phyloP scores from a whole-genome alignment of 2,113 vertebrate species.

The Labeo rohita region DNA sequence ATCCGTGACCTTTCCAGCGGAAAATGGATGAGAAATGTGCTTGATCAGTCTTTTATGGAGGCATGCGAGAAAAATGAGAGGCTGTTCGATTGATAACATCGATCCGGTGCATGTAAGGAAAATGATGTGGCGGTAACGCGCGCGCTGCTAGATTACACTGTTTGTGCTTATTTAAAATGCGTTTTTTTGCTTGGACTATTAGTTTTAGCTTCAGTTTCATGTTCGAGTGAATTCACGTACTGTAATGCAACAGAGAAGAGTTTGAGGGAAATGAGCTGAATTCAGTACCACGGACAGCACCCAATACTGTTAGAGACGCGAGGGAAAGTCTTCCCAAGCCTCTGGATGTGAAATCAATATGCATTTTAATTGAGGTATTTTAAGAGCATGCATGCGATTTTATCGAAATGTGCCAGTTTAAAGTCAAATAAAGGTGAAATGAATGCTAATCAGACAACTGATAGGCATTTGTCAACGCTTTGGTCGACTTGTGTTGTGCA shows the following conservation, averaged over 20 bases:
- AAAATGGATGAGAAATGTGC: neutral
- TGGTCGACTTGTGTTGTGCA: neutral
- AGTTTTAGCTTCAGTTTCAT: neutral
- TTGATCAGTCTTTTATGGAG: neutral
- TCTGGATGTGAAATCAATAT: neutral
- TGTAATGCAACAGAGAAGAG: neutral
- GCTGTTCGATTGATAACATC: neutral
- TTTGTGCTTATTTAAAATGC: neutral
- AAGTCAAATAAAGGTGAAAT: neutral
- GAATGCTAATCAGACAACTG: neutral
- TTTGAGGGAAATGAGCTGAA: neutral
- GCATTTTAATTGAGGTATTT: neutral
- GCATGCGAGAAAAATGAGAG: neutral
- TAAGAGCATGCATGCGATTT: neutral
- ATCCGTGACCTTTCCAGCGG: constrained; percentile 18
- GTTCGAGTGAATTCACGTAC: neutral
- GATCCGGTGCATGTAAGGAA: neutral
- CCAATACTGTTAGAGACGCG: neutral
- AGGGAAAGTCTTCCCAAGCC: neutral
- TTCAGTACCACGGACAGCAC: constrained; percentile 56
- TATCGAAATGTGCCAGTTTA: neutral
- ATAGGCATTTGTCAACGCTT: neutral
- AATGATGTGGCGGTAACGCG: neutral
- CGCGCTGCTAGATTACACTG: neutral
- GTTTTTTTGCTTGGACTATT: neutral